Percentiles rank a stretch among this genome's conserved stretches.
Conservation (phyloP, 2,888 invertebrate species). For the Villa cingulata region DNA sequence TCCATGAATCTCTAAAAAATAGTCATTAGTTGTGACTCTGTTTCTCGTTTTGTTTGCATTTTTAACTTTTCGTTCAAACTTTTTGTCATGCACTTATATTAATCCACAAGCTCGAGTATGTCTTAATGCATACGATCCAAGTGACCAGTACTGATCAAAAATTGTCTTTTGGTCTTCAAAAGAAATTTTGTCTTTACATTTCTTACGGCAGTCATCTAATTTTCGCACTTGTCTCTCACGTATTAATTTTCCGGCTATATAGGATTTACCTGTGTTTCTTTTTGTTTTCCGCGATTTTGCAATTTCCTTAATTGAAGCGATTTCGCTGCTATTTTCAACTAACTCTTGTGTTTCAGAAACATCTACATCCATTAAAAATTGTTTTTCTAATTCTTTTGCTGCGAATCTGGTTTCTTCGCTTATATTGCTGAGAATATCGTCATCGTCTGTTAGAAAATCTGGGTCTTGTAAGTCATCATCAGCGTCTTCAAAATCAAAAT, state of each 20-base stretch:
- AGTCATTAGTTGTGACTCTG: conserved; percentile 7
- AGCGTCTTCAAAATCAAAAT: too few species aligned
- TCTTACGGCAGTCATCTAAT: not conserved
- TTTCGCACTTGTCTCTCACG: not conserved
- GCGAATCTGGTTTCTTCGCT: too few species aligned
- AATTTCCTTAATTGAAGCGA: too few species aligned
- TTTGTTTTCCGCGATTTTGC: too few species aligned
- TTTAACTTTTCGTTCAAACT: conserved; percentile 8
- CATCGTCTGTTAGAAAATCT: too few species aligned
- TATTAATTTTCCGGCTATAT: not conserved
- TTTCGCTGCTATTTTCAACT: too few species aligned
- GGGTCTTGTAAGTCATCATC: too few species aligned
- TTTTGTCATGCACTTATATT: conserved; percentile 9
- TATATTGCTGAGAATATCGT: too few species aligned
- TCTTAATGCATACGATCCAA: conserved; percentile 4
- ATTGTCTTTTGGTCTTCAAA: not conserved
- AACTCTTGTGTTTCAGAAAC: too few species aligned
- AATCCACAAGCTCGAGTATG: conserved; percentile 5
- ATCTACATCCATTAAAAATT: too few species aligned
- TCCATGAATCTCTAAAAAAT: conserved; percentile 12
- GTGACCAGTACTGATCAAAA: conserved; percentile 2
- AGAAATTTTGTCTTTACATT: not conserved
- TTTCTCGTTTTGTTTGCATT: conserved; percentile 9
- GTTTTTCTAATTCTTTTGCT: too few species aligned
- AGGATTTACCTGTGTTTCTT: too few species aligned